Base-by-base conservation (phyloP, 2,113 vertebrate genomes). In the Sebastes fasciatus region DNA sequence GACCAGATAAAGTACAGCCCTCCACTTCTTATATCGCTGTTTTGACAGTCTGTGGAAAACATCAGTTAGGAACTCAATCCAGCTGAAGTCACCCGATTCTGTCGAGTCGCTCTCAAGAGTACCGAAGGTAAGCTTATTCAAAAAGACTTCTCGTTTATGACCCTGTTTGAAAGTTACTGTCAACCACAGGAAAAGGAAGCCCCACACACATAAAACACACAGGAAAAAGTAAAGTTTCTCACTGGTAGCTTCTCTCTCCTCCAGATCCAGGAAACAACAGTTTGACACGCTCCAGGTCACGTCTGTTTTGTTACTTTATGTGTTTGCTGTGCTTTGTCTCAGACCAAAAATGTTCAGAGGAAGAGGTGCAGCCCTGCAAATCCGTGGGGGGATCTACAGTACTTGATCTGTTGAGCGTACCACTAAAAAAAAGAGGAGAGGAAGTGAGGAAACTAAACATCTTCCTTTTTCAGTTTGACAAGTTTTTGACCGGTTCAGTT, bases 121-220 rank as follows among this genome's bases (percentile, higher is more conserved):
- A 57, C 83, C 88, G 26, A 93, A 92, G 94, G 94, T 95, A 93
- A 91, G 92, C 69, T 81, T 80, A 77, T 89, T 90, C 74, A 66
- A 66, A 83, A 71, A 71, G 16, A 14, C 26, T 80, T 82, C 85
- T 66, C 87, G 55, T 88, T 84, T 58, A 34, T 85, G 72, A 90
- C 76, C 72, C 77, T 90, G 85, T 92, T 92, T 86, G 65, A 94
- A 93, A 77, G 84, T 86, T 77, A 74, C 88, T 85, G 85, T 91
- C 86, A 84, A 86, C 84, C 42, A 52, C 80, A 88, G 86, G 85
- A 91, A 90, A 79, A 76, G 74, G 77, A 87, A 90, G 68, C 73
- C 74, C 82, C 61, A 82, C 52, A 45, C 54, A 68, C 58, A 82
- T 65, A 71, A 88, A 84, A 82, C 76, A 81, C 42, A 74, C 68